A percentile compares a stretch with the other conserved stretches of the same genome.
These are phyloP conservation scores for Lutraria rhynchaena DNA, from an alignment of 1,140 invertebrate genomes.

Conservation along the genomic window DNA sequence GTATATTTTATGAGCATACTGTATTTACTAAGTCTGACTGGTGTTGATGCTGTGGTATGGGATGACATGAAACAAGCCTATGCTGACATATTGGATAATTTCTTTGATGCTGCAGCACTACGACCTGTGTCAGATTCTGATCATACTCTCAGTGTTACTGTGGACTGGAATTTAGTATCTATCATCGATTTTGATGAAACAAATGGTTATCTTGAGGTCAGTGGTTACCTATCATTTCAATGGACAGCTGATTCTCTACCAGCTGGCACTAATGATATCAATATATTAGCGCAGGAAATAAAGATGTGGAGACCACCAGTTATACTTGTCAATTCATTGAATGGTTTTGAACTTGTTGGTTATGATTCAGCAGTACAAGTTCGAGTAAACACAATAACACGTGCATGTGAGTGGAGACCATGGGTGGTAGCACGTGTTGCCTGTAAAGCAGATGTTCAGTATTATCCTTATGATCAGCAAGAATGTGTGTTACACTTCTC, in stretches of 20 bases:
- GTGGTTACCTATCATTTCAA: constrained; percentile 33
- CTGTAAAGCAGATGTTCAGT: constrained; percentile 40
- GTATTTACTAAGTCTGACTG: no score
- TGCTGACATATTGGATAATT: neutral
- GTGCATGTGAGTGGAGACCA: constrained; percentile 25
- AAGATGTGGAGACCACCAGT: constrained; percentile 48
- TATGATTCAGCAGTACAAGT: constrained; percentile 26
- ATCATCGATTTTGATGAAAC: constrained; percentile 56
- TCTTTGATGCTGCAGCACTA: neutral
- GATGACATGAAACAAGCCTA: neutral
- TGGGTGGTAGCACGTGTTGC: constrained; percentile 25
- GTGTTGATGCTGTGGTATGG: neutral
- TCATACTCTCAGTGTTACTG: neutral
- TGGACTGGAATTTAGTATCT: constrained; percentile 41
- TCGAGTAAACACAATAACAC: constrained; percentile 27
- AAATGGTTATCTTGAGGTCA: constrained; percentile 51
- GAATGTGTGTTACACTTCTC: constrained; percentile 36
- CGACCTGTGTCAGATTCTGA: constrained; percentile 27
- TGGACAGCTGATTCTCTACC: constrained; percentile 13
- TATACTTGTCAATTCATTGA: constrained; percentile 43
- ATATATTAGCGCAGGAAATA: neutral
- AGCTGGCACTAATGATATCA: neutral
- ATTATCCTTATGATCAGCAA: constrained; percentile 49
- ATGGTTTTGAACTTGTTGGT: constrained; percentile 25
- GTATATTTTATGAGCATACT: no score